Base-by-base conservation (phyloP, 2,797 vertebrate genomes). In the Pempheris klunzingeri region DNA sequence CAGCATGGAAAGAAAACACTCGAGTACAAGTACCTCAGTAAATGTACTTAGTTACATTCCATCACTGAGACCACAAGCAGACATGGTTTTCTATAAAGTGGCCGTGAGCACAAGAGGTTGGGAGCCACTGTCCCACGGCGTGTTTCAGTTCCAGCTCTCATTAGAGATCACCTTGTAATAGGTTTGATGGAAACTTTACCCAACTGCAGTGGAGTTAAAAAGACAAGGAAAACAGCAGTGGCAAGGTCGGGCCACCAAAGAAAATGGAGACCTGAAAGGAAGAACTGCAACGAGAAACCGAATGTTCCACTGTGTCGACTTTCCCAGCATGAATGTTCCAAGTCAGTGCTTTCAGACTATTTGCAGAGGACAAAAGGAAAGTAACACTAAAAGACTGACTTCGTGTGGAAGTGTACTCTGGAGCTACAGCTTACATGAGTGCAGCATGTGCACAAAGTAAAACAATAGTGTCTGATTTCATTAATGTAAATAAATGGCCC, bases 201-300 rank as follows among this genome's bases (percentile, higher is more conserved):
- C 38, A 9, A n/a, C 8, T 32, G 61, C 55, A 43, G 46, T 7
- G 22, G 7, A 80, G 28, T 44, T 28, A 17, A 50, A 72, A 41
- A 20, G 53, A 3, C 5, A 5, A 69, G 36, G 20, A 46, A 72
- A 15, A 32, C 55, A 69, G 50, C 24, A 57, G 26, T 28, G 53
- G 71, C 43, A 76, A 62, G 69, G 70, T 84, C 74, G 70, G 52
- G 54, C 14, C 64, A 7, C 4, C 15, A n/a, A 13, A 66, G 59
- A 63, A 58, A 69, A 74, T 38, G 49, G 63, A 61, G 76, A 55
- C 20, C 28, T 17, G 4, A 9, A 36, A 34, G 58, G 62, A 74
- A 38, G 67, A 54, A 38, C 10, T n/a, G 28, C 62, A 52, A 38
- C 39, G 24, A 79, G 64, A 46, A 66, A 74, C 39, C 58, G 53